A percentile compares a stretch with the other conserved stretches of the same genome.
phyloP scores from a whole-genome alignment of 1,140 invertebrate species.

The Danaus melanippus region DNA sequence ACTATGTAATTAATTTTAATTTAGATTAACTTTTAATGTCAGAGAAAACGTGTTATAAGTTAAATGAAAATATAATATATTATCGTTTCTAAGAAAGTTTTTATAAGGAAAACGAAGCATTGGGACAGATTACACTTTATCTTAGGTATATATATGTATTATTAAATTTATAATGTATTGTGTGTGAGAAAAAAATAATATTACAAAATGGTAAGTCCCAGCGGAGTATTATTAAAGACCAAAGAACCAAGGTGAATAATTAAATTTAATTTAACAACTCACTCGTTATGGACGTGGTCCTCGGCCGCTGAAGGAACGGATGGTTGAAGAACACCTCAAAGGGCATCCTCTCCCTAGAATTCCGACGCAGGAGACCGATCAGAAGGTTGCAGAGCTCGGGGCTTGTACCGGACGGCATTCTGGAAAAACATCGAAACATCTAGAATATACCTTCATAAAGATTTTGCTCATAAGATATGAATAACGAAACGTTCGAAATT shows the following conservation, averaged over 20 bases:
- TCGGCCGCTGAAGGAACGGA: constrained; percentile 85
- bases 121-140: no score
- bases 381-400: constrained; percentile 90
- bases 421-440: constrained; percentile 56
- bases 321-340: constrained; percentile 97
- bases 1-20: background rate
- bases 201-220: background rate
- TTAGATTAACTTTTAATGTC: no score
- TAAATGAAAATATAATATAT: no score
- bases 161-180: no score
- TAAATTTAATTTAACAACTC: constrained; percentile 27
- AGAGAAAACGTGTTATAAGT: no score
- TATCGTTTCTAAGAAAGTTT: no score
- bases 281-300: constrained; percentile 63
- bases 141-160: no score
- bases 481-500: no score
- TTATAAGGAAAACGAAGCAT: no score
- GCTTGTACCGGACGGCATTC: constrained; percentile 94
- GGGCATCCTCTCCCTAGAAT: constrained; percentile 94
- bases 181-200: no score
- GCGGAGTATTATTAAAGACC: constrained; percentile 7
- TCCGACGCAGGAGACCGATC: constrained; percentile 89
- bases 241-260: background rate
- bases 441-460: background rate
- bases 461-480: background rate